A percentile compares a stretch with the other conserved stretches of the same genome.
phyloP scores from a whole-genome alignment of 2,113 vertebrate genomes.

The Antigone vipio region DNA sequence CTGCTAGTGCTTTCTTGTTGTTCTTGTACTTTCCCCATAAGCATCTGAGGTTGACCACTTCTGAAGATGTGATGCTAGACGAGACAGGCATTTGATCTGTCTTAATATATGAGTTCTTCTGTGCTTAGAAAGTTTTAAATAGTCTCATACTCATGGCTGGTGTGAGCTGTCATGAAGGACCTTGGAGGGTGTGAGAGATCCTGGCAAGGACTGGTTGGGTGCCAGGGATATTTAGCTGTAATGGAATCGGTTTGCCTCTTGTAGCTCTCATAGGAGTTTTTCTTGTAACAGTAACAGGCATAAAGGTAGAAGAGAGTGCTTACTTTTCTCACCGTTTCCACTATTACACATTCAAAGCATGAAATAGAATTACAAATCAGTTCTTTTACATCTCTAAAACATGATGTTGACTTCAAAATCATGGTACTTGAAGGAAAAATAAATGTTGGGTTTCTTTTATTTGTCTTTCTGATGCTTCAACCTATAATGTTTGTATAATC shows the following conservation, averaged over 20 bases:
- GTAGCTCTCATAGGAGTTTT: background rate
- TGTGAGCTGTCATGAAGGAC: background rate
- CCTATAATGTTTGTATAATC: background rate
- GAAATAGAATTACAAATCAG: background rate
- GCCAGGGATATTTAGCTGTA: background rate
- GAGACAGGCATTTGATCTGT: background rate
- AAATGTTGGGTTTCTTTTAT: background rate
- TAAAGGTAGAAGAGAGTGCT: background rate
- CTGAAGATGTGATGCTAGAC: background rate
- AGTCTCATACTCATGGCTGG: background rate
- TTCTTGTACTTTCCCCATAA: background rate
- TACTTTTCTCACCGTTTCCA: background rate
- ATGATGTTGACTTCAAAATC: background rate
- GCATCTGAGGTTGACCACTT: background rate
- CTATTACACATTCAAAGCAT: background rate
- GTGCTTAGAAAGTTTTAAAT: background rate
- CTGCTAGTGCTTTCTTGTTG: background rate
- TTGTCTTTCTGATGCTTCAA: constrained; percentile 11
- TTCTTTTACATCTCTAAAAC: background rate
- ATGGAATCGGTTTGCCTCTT: background rate
- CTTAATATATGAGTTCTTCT: background rate
- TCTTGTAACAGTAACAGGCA: background rate
- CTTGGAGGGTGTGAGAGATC: background rate
- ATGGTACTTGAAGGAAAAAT: background rate
- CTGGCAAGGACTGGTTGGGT: background rate